Evolutionary conservation across 2,888 invertebrate genomes (phyloP), one percentile per base, ranked within the genome.

Genomic region (Tubulanus polymorphus): DNA sequence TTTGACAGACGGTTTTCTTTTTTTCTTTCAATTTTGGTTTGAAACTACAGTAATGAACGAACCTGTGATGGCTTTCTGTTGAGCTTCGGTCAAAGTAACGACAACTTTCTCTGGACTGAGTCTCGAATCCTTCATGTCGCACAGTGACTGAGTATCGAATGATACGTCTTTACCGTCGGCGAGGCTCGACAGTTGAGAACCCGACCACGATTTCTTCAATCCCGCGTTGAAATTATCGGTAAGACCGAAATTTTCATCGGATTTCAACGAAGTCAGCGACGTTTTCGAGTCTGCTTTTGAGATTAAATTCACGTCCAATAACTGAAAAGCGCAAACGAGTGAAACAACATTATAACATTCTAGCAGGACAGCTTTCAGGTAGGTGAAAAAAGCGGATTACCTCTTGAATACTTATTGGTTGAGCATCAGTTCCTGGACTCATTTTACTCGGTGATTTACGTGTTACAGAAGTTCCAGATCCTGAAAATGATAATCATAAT

Each of bases 61-160:
- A 78, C 78, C 78, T 63, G 74, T 73, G 28, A 79, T 71, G 23
- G 78, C 72, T 58, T 69, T 73, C 52, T 72, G 65, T 59, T 77
- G 76, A 29, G 76, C 78, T 56, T 77, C 75, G n/a, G 75, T 75
- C 27, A 79, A 65, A 28, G 68, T 68, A 6, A 74, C 70, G 18
- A 74, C 59, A 37, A 66, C 66, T 63, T 68, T 69, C 57, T 74
- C 75, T 0, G 73, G 74, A 58, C 73, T 74, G 51, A 70, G 67
- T 45, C 72, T 61, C 48, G 68, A 60, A 48, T 69, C 71, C 26
- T 71, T 71, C n/a, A 68, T 60, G 23, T 70, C 71, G 47, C 57
- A 59, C 37, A 69, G 54, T n/a, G 70, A 69, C 23, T 59, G 56
- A 10, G 66, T 61, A 28, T 68, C 68, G 28, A 62, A 66, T 8